These are phyloP conservation scores for Fistularia tabacaria DNA, from an alignment of 2,797 vertebrate genomes.

Conservation along the genomic window DNA sequence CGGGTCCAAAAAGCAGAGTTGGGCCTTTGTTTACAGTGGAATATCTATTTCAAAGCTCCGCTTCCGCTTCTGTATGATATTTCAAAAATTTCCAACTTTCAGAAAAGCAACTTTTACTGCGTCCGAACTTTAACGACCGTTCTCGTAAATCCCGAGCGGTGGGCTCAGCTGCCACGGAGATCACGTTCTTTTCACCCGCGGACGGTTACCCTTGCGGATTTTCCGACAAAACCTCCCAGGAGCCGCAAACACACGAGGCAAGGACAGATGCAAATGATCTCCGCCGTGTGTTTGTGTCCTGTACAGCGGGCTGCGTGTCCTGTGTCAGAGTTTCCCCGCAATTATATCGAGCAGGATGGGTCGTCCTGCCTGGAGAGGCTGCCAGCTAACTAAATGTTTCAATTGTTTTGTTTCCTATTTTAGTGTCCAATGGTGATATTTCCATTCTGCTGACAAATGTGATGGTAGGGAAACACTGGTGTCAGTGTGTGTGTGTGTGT, in stretches of 20 bases:
- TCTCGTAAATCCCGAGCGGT: conserved; percentile 43
- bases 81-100: not conserved
- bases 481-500: conserved; percentile 4
- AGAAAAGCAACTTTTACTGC: conserved; percentile 21
- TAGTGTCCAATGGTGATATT: conserved; percentile 25
- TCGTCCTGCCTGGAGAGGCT: conserved; percentile 9
- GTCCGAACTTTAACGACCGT: conserved; percentile 57
- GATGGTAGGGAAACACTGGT: conserved; percentile 3
- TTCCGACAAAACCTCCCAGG: conserved; percentile 53
- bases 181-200: conserved; percentile 34
- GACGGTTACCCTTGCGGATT: conserved; percentile 54
- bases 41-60: too few relatives aligned
- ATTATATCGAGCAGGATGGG: conserved; percentile 16
- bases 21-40: too few relatives aligned
- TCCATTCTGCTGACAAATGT: conserved; percentile 26
- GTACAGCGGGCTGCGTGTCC: conserved; percentile 7
- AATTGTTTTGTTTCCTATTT: conserved; percentile 45
- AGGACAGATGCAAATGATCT: too few relatives aligned
- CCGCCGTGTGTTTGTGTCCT: conserved; percentile 16
- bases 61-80: not conserved
- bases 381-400: conserved; percentile 25
- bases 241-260: not conserved
- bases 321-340: conserved; percentile 41
- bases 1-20: not conserved
- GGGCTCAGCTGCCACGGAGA: conserved; percentile 36